Evolutionary conservation across 2,888 invertebrate species (phyloP).

Genomic region (Erebia aethiops): DNA sequence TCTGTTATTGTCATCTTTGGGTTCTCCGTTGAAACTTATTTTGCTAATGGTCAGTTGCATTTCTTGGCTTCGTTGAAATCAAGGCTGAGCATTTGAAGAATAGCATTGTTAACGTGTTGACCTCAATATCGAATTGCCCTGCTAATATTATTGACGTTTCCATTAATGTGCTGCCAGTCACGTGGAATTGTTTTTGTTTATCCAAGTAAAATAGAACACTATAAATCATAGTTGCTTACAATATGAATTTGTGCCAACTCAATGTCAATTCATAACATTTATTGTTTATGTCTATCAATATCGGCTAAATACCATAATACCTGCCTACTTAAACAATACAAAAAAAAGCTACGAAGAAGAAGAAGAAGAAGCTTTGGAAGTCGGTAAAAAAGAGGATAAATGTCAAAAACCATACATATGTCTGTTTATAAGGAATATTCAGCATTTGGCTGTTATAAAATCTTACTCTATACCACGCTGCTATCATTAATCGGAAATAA

Average conservation of each 20-base stretch:
- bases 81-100: not conserved
- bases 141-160: slow-evolving; percentile 54
- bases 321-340: too few species aligned
- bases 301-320: too few species aligned
- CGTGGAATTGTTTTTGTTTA: slow-evolving; percentile 46
- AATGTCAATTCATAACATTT: too few species aligned
- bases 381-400: too few species aligned
- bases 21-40: not conserved
- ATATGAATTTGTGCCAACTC: slow-evolving; percentile 18
- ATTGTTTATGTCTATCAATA: too few species aligned
- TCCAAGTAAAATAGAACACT: slow-evolving; percentile 36
- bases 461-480: too few species aligned
- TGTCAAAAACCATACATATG: too few species aligned
- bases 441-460: too few species aligned
- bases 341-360: too few species aligned
- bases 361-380: too few species aligned
- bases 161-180: slow-evolving; percentile 59
- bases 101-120: slow-evolving; percentile 19
- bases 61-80: not conserved
- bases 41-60: not conserved
- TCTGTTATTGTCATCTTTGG: not conserved
- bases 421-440: too few species aligned
- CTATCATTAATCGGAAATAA: too few species aligned
- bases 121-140: slow-evolving; percentile 47
- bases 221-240: slow-evolving; percentile 39